These are phyloP conservation scores for Papilio protenor DNA, from an alignment of 2,888 invertebrate species.

Conservation along the genomic window DNA sequence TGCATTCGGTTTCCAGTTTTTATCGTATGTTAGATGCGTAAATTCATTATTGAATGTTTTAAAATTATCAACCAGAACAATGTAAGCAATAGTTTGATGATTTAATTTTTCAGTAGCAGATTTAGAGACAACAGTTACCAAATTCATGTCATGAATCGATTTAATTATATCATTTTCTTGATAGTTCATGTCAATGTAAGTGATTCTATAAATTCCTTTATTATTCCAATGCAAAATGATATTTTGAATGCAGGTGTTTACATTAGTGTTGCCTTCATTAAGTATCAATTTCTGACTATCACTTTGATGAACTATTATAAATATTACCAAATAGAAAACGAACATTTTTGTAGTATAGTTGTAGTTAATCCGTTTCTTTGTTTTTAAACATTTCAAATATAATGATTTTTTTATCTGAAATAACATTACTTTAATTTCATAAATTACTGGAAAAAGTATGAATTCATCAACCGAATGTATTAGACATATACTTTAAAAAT, in stretches of 20 bases:
- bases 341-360: conserved; percentile 1
- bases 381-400: neutral
- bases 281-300: neutral
- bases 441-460: too few relatives aligned
- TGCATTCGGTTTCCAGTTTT: neutral
- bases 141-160: neutral
- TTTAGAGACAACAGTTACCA: neutral
- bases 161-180: conserved; percentile 16
- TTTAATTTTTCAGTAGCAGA: neutral
- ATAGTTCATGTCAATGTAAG: conserved; percentile 28
- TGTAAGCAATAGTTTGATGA: neutral
- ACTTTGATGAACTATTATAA: neutral
- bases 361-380: too few relatives aligned
- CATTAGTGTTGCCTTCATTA: neutral
- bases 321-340: neutral
- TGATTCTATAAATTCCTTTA: neutral
- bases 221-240: conserved; percentile 2
- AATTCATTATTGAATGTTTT: neutral
- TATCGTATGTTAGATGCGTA: neutral
- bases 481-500: too few relatives aligned
- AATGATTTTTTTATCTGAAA: neutral
- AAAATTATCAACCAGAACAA: neutral
- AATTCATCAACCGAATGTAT: too few relatives aligned
- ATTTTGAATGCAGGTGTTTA: neutral
- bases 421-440: too few relatives aligned